phyloP scores from a whole-genome alignment of 2,797 vertebrate species.

The Salmo trutta region DNA sequence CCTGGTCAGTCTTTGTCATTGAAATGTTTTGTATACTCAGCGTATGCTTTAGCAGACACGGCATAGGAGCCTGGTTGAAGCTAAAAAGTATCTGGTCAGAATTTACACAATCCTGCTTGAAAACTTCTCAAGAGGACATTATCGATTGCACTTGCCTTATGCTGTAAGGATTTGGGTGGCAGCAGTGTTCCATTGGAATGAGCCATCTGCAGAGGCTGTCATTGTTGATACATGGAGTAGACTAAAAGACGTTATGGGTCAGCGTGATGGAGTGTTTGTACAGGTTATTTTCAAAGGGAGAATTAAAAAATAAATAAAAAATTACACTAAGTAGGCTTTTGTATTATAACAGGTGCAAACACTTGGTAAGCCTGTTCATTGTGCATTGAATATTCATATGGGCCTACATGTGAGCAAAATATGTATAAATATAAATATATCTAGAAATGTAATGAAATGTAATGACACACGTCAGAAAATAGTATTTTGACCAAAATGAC shows the following conservation, averaged over 20 bases:
- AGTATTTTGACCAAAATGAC: no score
- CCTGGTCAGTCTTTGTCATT: no score
- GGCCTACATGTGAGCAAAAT: not conserved
- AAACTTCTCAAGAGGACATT: conserved; percentile 9
- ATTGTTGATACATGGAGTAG: not conserved
- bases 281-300: not conserved
- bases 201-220: conserved; percentile 9
- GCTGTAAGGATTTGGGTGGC: not conserved
- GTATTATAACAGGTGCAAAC: not conserved
- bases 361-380: not conserved
- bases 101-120: conserved; percentile 10
- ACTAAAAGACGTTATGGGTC: not conserved
- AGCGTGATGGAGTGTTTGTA: not conserved
- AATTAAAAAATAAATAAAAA: no score
- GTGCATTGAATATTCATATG: not conserved
- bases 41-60: conserved; percentile 2
- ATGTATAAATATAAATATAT: no score
- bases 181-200: not conserved
- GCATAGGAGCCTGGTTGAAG: conserved; percentile 9
- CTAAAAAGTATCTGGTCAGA: conserved; percentile 28
- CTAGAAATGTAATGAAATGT: no score
- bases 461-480: no score
- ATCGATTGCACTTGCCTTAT: conserved; percentile 21
- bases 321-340: not conserved
- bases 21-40: no score